Evolutionary conservation across 2,797 vertebrate species (phyloP).

Genomic region (Pitangus sulphuratus): DNA sequence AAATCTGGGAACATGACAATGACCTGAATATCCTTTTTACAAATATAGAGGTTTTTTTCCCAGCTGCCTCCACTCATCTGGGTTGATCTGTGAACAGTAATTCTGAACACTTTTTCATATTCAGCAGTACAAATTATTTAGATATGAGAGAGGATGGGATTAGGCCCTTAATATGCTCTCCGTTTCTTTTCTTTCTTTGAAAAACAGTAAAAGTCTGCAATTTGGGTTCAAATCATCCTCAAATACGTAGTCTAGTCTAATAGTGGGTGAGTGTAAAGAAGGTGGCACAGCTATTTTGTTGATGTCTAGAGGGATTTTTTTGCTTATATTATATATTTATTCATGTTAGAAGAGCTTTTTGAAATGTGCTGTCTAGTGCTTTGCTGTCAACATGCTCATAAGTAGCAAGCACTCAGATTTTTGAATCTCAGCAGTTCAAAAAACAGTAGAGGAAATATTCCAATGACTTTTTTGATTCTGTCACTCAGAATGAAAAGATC

Average conservation of each 20-base stretch:
- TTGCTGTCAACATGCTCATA: neutral
- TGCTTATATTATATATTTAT: neutral
- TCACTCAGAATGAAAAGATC: neutral
- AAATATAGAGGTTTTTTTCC: neutral
- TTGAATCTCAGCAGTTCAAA: neutral
- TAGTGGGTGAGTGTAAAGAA: neutral
- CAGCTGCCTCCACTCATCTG: neutral
- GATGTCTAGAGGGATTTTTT: neutral
- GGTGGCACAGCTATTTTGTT: neutral
- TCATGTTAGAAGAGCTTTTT: neutral
- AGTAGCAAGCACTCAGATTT: neutral
- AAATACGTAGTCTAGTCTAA: neutral
- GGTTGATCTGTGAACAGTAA: neutral
- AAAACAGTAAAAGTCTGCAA: neutral
- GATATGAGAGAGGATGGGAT: neutral
- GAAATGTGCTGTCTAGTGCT: neutral
- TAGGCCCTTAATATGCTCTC: neutral
- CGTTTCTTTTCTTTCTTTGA: neutral
- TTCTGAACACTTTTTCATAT: neutral
- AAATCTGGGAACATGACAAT: neutral
- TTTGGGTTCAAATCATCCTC: neutral
- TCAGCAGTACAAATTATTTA: neutral
- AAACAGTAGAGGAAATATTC: neutral
- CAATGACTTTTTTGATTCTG: neutral
- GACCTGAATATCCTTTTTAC: neutral